Base-by-base conservation (phyloP, 2,888 invertebrate genomes). In the Agrotis segetum region DNA sequence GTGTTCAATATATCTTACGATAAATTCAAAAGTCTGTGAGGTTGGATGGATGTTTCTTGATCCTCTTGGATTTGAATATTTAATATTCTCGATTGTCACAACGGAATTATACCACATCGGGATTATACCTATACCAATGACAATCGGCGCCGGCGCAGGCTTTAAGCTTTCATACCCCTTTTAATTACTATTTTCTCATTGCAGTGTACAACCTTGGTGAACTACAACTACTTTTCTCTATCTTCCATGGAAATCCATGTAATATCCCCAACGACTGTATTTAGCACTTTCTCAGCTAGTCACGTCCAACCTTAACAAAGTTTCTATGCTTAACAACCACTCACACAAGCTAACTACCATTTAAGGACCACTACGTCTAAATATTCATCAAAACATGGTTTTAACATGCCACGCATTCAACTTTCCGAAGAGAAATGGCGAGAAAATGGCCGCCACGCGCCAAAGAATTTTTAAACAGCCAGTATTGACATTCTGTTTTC, bases 351-450 rank as follows among this genome's bases (percentile, higher is more conserved):
- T 59, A 67, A 77, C 58, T 52, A 49, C 52, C 61, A 70, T 78
- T 62, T 67, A 68, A 63, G 65, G 69, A 46, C 21, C 17, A 58
- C 24, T 46, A 16, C 19, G 19, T 59, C 67, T 81, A 80, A 71
- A 74, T 77, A 79, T 82, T 79, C 77, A 82, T 81, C 71, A 82
- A 68, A 71, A 69, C 79, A 77, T 80, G 71, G 62, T 62, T 73
- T 79, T 74, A 79, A 73, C 77, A 75, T 84, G 69, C 68, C 71
- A 84, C 81, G 82, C 74, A 61, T 62, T 58, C 61, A 71, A 53
- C 83, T 83, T 90, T 91, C 89, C 85, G 86, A 86, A 85, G 88
- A 87, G 88, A 89, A 91, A 90, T 74, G 79, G 73, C 70, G 81
- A 78, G 86, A 87, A 88, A 87, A 87, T 87, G 71, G 76, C 76